Evolutionary conservation across 1,140 invertebrate genomes (phyloP).

Genomic region (Delia radicum): DNA sequence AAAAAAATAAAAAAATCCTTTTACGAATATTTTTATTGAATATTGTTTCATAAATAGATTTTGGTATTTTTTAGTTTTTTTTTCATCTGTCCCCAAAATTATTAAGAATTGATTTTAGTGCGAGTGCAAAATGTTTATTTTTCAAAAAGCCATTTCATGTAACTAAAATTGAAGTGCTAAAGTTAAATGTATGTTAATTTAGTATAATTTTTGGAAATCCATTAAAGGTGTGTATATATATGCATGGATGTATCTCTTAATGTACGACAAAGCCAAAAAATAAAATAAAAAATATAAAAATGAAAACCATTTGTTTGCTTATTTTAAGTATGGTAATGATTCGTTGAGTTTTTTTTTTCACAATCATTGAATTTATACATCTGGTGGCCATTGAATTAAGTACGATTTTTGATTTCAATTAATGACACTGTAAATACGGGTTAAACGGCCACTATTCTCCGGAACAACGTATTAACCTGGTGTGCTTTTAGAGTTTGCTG

Average conservation of each 20-base stretch:
- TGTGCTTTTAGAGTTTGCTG: no score
- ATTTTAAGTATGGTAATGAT: background rate
- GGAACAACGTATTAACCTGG: no score
- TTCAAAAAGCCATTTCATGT: conserved; percentile 1
- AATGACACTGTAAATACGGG: no score
- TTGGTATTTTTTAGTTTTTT: background rate
- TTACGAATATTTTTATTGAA: background rate
- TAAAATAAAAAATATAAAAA: background rate
- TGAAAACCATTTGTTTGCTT: background rate
- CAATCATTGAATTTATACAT: no score
- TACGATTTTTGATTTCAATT: no score
- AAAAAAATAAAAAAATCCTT: background rate
- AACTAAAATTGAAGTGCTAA: background rate
- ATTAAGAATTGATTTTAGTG: background rate
- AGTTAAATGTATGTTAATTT: conserved; percentile 2
- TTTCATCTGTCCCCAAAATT: background rate
- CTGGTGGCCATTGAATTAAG: no score
- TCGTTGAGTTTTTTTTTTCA: background rate
- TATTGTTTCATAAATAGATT: background rate
- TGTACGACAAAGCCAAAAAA: no score
- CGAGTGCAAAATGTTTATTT: background rate
- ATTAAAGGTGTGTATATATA: background rate
- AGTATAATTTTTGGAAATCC: background rate
- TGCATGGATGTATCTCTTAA: no score
- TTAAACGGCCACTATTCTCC: no score